Evolutionary conservation across 2,113 vertebrate species (phyloP).

Genomic region (Erythrocercus mccallii): DNA sequence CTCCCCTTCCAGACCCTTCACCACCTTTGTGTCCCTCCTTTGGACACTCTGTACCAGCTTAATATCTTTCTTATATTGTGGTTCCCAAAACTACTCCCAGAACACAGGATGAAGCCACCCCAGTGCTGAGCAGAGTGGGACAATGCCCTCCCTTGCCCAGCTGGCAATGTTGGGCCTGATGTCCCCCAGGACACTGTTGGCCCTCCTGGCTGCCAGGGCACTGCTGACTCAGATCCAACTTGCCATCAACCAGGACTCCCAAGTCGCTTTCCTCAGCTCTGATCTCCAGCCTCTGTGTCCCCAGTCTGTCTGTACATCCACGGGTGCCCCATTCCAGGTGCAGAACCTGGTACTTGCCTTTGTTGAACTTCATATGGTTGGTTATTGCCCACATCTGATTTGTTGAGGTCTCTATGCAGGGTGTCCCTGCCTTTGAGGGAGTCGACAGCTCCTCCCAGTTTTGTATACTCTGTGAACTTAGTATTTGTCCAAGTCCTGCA

Average conservation of each 20-base stretch:
- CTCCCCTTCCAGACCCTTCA: not conserved
- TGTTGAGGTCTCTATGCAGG: not conserved
- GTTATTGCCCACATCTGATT: not conserved
- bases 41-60: not conserved
- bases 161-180: not conserved
- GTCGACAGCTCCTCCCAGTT: not conserved
- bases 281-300: not conserved
- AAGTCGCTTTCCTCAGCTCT: not conserved
- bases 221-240: not conserved
- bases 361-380: not conserved
- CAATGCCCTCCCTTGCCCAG: not conserved
- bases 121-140: not conserved
- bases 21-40: not conserved
- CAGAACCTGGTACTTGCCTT: not conserved
- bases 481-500: not conserved
- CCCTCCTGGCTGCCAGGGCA: not conserved
- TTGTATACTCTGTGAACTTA: rapidly evolving
- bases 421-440: not conserved
- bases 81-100: not conserved
- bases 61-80: not conserved
- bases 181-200: not conserved
- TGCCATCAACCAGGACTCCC: not conserved
- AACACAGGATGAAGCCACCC: not conserved
- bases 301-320: not conserved
- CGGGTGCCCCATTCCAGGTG: not conserved